Evolutionary conservation across 2,888 invertebrate species (phyloP).

Genomic region (Tenthredo amoena): DNA sequence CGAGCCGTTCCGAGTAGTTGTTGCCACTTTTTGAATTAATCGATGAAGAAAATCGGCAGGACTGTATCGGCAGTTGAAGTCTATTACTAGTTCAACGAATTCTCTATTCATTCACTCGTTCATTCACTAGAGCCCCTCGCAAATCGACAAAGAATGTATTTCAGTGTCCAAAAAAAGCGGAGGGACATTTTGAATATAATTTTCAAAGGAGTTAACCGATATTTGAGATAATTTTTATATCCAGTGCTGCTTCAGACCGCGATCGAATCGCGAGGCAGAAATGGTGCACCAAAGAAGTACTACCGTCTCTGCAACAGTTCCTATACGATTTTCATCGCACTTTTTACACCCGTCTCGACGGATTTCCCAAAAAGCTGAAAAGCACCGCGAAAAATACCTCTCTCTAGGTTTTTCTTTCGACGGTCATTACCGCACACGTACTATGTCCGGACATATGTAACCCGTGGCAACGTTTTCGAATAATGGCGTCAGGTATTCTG

Average conservation of each 20-base stretch:
- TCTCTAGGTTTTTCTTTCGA: neutral
- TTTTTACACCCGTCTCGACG: too few species aligned
- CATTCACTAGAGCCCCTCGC: neutral
- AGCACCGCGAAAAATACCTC: too few species aligned
- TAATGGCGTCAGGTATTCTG: slow-evolving; percentile 27
- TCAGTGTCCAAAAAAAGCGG: neutral
- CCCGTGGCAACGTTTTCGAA: neutral
- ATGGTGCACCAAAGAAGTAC: too few species aligned
- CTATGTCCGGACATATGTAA: neutral
- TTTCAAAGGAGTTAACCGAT: neutral
- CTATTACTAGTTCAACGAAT: neutral
- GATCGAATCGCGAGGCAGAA: too few species aligned
- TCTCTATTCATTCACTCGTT: neutral
- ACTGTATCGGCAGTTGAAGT: neutral
- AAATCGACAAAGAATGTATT: neutral
- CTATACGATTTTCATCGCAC: too few species aligned
- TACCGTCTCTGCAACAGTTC: too few species aligned
- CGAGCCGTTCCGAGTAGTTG: neutral
- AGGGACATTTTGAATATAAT: neutral
- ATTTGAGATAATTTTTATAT: neutral
- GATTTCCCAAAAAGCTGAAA: too few species aligned
- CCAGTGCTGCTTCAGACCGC: neutral
- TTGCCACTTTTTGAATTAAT: neutral
- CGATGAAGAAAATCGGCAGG: neutral
- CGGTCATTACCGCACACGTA: neutral